Evolutionary conservation across 2,113 vertebrate genomes (phyloP).

Genomic region (Prietella phreatophila): DNA sequence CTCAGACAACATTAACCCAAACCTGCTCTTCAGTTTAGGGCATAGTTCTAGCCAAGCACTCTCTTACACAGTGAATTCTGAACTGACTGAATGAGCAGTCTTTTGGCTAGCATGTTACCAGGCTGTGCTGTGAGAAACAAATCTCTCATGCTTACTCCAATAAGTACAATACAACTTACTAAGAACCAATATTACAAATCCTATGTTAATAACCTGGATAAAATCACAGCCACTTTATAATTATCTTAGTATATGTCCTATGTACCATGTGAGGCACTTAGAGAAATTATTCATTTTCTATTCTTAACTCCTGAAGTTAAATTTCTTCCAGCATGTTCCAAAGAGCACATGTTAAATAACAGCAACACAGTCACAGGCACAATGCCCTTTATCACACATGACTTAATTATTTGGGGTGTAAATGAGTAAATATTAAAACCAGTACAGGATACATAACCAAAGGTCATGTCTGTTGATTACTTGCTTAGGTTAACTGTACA

Average conservation of each 20-base stretch:
- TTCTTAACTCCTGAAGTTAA: too few relatives aligned
- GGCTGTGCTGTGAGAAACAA: conserved; percentile 2
- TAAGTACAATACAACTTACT: background rate
- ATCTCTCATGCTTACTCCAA: background rate
- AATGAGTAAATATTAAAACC: background rate
- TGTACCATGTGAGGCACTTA: too few relatives aligned
- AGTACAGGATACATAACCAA: background rate
- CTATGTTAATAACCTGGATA: conserved; percentile 34
- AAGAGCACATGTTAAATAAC: background rate
- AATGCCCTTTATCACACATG: background rate
- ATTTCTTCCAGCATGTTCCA: too few relatives aligned
- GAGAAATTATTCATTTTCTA: too few relatives aligned
- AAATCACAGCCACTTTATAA: background rate
- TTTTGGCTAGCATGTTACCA: conserved; percentile 26
- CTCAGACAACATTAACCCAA: conserved; percentile 61
- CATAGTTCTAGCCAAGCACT: conserved; percentile 43
- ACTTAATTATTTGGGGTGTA: background rate
- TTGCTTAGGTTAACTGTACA: background rate
- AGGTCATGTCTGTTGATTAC: background rate
- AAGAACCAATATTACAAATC: conserved; percentile 2
- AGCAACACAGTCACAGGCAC: background rate
- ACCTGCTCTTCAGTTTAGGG: conserved; percentile 45
- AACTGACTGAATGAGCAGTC: conserved; percentile 46
- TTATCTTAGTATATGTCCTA: too few relatives aligned
- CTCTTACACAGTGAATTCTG: conserved; percentile 30